Conservation (phyloP, 2,797 vertebrate genomes). For the Cryptoblepharus egeriae region DNA sequence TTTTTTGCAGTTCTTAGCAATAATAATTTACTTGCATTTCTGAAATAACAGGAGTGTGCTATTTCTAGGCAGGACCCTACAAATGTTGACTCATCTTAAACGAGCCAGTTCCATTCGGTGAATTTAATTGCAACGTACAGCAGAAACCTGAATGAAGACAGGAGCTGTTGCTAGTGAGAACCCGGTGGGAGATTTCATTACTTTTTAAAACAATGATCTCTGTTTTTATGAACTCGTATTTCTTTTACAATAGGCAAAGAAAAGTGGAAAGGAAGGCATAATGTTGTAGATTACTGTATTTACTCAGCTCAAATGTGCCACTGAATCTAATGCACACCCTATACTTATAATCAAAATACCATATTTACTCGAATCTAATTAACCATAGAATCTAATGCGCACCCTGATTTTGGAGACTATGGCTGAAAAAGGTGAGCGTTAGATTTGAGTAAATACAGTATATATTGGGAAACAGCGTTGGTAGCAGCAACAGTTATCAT, state of each 20-base stretch:
- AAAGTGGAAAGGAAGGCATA: no score
- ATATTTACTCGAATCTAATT: no score
- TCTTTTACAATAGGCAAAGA: no score
- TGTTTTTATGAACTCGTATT: not conserved
- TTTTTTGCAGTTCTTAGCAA: not conserved
- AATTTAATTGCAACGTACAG: constrained; percentile 6
- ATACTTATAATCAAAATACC: no score
- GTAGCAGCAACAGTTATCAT: not conserved
- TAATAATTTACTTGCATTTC: not conserved
- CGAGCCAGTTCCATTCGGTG: not conserved
- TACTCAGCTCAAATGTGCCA: no score
- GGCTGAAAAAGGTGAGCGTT: no score
- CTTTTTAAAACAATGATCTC: not conserved
- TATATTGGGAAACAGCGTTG: no score
- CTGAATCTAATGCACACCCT: no score
- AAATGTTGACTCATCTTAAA: constrained; percentile 17
- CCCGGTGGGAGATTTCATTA: not conserved
- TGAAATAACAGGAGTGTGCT: not conserved
- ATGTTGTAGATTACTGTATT: no score
- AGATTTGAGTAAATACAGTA: no score
- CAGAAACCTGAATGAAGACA: not conserved
- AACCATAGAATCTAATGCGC: no score
- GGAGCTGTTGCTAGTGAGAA: not conserved
- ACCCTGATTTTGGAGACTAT: no score
- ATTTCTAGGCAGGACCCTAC: not conserved